Evolutionary conservation across 2,888 invertebrate species (phyloP), one percentile per base, ranked within the genome.

Genomic region (Habrosyne pyritoides): DNA sequence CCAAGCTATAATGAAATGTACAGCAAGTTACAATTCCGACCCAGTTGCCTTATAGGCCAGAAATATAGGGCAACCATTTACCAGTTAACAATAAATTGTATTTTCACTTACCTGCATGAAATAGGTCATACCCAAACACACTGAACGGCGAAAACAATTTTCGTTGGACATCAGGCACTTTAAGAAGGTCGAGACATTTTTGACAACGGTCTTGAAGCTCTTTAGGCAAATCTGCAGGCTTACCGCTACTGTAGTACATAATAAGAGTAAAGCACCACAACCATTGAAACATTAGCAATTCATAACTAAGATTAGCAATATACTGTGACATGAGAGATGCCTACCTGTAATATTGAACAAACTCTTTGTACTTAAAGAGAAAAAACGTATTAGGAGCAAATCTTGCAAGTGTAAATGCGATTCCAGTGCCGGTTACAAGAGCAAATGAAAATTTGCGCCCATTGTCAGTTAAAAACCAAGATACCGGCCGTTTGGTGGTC

Each of bases 101-200:
- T 53, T 51, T 7, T 50, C 48, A 66, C 71, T 89, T 86, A 78
- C 97, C 98, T 47, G 95, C 94, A 84, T 94, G 94, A 75, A 95
- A 94, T 30, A 96, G 76, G 78, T 97, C 95, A 83, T 95, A 95
- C 21, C 97, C 97, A 87, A 93, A 94, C 2, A 95, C 95, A 64
- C 94, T 93, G 74, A 97, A 97, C 0, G 96, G 95, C 60, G 93
- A 86, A 47, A 95, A 88, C 21, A 93, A 73, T 59, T 89, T 89
- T 26, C 84, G 85, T 49, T 94, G 91, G 7, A 86, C 66, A 14
- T 91, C 81, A 0, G 91, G 63, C 1, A 96, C 56, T n/a, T 94
- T 83, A 12, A 96, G 74, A 57, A 95, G 89, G 36, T 94, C 89
- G 52, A 95, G 61, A 47, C 95, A 95, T 71, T 93, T 92, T 8